Evolutionary conservation across 2,888 invertebrate species (phyloP).

Genomic region (Belgica antarctica): DNA sequence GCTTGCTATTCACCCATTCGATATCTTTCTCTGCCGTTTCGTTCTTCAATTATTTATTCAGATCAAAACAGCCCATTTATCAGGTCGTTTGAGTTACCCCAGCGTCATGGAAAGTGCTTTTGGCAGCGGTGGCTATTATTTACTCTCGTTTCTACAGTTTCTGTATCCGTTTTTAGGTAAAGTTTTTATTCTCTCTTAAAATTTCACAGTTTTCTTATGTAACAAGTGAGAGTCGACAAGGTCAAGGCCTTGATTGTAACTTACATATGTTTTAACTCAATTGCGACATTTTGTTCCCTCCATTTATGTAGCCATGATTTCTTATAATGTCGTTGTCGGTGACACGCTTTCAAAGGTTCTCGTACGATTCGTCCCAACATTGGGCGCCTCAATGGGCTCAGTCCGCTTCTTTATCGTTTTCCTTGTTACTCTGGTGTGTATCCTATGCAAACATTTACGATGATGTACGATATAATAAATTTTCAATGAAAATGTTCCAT

Average conservation of each 20-base stretch:
- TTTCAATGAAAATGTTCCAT: not conserved
- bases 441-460: not conserved
- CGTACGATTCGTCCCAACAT: constrained; percentile 62
- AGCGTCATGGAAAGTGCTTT: constrained; percentile 78
- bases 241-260: not conserved
- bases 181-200: constrained; percentile 34
- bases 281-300: constrained; percentile 48
- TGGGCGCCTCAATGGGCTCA: constrained; percentile 55
- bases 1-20: constrained; percentile 7
- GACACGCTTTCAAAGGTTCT: constrained; percentile 81
- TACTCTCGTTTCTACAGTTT: constrained; percentile 73
- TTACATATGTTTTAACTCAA: not conserved
- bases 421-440: constrained; percentile 61
- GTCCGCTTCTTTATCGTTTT: constrained; percentile 61
- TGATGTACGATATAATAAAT: not conserved
- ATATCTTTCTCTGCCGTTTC: too few species aligned
- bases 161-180: constrained; percentile 81
- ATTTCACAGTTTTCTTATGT: not conserved
- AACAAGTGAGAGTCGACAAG: not conserved
- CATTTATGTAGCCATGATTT: constrained; percentile 84
- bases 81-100: constrained; percentile 72
- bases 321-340: constrained; percentile 83
- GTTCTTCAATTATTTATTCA: constrained; percentile 13
- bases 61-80: constrained; percentile 61
- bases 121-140: constrained; percentile 72